Percentiles rank a stretch among this genome's conserved stretches.
Conservation (phyloP, 1,140 invertebrate genomes). For the Philaenus spumarius region DNA sequence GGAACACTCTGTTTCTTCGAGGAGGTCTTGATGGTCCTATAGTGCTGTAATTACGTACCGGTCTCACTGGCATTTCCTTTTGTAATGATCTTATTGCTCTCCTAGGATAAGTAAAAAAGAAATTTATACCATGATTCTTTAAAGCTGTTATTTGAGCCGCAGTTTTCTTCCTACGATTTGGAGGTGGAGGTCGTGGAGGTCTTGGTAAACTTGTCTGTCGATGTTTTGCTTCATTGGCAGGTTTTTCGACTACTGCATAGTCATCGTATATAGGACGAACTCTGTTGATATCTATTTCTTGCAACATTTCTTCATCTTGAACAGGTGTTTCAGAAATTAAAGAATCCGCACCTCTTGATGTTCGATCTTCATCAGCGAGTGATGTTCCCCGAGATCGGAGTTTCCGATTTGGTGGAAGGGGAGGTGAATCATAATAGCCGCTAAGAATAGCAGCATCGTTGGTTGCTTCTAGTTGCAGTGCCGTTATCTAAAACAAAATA, state of each 20-base stretch:
- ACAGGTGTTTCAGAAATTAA: constrained; percentile 29
- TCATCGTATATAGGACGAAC: constrained; percentile 33
- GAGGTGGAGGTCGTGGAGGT: constrained; percentile 46
- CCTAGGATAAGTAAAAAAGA: constrained; percentile 46
- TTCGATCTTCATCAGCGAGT: constrained; percentile 53
- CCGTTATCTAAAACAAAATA: constrained; percentile 49
- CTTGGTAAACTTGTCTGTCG: constrained; percentile 34
- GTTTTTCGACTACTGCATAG: constrained; percentile 61
- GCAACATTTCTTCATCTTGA: background rate
- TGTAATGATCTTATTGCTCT: constrained; percentile 26
- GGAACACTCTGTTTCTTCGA: constrained; percentile 45
- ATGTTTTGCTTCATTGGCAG: constrained; percentile 25
- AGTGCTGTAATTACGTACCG: constrained; percentile 59
- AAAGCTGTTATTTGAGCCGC: constrained; percentile 25
- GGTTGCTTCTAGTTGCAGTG: constrained; percentile 53
- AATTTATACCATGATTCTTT: constrained; percentile 27
- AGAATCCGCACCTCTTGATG: constrained; percentile 62
- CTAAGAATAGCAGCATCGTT: constrained; percentile 48
- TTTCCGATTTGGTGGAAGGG: constrained; percentile 41
- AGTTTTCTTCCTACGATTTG: constrained; percentile 39
- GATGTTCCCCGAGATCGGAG: constrained; percentile 51
- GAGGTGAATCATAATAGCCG: constrained; percentile 27
- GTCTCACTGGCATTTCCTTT: constrained; percentile 41
- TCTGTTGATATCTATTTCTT: background rate
- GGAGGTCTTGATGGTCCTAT: constrained; percentile 47